phyloP scores from a whole-genome alignment of 2,888 invertebrate genomes.

The Clunio marinus region DNA sequence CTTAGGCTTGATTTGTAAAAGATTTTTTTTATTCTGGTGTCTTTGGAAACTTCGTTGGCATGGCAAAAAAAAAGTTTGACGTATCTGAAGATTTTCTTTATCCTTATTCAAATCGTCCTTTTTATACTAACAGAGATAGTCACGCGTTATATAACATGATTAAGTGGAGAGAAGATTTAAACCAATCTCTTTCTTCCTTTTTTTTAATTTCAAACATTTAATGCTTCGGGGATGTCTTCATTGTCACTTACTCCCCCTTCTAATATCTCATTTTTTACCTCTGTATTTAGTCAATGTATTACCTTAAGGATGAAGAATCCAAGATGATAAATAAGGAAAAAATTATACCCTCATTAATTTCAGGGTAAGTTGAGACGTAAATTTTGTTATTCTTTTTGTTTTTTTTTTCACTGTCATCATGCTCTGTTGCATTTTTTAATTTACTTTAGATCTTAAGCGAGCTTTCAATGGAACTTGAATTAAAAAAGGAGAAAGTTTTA shows the following conservation, averaged over 20 bases:
- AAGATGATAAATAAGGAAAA: background rate
- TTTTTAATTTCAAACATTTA: no score
- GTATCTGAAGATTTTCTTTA: no score
- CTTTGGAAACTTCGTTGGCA: no score
- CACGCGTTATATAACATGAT: no score
- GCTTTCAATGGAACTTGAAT: no score
- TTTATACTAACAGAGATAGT: no score
- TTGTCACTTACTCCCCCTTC: background rate
- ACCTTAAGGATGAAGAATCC: background rate
- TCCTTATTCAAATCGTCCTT: no score
- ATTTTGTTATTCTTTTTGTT: background rate
- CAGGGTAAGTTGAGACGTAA: background rate
- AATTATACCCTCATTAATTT: constrained; percentile 34
- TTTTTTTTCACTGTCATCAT: constrained; percentile 18
- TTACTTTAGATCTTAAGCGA: background rate
- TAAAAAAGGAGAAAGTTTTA: background rate
- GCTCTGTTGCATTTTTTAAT: constrained; percentile 29
- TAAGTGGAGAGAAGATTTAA: no score
- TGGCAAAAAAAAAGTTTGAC: no score
- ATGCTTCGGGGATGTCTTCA: background rate
- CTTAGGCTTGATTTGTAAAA: no score
- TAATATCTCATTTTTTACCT: background rate
- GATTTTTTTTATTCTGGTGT: no score
- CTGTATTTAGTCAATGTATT: background rate
- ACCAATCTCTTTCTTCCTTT: no score